A percentile compares a stretch with the other conserved stretches of the same genome.
phyloP scores from a whole-genome alignment of 2,888 invertebrate genomes.

The Spilarctia lutea region DNA sequence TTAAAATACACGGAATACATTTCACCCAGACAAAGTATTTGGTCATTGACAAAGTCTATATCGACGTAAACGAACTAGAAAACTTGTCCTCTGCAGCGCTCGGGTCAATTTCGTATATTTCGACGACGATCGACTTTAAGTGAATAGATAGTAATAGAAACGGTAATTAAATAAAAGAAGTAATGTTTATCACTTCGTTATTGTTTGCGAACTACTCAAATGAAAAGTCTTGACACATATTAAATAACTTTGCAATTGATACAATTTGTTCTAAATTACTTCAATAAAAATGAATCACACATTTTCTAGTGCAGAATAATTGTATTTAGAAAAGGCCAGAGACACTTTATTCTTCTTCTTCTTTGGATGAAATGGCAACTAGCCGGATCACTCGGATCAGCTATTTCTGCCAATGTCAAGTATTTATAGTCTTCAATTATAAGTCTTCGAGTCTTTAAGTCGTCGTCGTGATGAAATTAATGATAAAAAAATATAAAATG shows the following conservation, averaged over 20 bases:
- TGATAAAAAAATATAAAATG: too few species aligned
- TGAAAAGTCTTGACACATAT: slow-evolving; percentile 51
- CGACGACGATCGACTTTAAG: too few species aligned
- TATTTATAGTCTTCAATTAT: too few species aligned
- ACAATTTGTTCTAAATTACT: slow-evolving; percentile 35
- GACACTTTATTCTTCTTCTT: too few species aligned
- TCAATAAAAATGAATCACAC: slow-evolving; percentile 36
- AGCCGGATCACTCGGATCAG: too few species aligned
- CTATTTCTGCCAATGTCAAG: too few species aligned
- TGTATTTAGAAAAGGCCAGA: slow-evolving; percentile 49
- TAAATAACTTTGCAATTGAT: slow-evolving; percentile 45
- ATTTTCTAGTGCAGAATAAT: slow-evolving; percentile 33
- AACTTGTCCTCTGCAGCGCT: not conserved
- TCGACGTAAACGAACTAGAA: not conserved
- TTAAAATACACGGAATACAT: not conserved
- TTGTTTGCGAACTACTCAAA: slow-evolving; percentile 22
- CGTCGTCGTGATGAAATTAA: too few species aligned
- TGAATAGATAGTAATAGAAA: not conserved
- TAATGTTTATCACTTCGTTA: not conserved
- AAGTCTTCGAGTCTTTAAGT: too few species aligned
- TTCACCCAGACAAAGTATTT: not conserved
- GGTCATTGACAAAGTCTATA: not conserved
- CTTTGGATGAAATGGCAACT: too few species aligned
- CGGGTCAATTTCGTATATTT: not conserved
- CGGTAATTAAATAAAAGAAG: not conserved